phyloP scores from a whole-genome alignment of 2,888 invertebrate genomes.

The Leptinotarsa rubiginosa region DNA sequence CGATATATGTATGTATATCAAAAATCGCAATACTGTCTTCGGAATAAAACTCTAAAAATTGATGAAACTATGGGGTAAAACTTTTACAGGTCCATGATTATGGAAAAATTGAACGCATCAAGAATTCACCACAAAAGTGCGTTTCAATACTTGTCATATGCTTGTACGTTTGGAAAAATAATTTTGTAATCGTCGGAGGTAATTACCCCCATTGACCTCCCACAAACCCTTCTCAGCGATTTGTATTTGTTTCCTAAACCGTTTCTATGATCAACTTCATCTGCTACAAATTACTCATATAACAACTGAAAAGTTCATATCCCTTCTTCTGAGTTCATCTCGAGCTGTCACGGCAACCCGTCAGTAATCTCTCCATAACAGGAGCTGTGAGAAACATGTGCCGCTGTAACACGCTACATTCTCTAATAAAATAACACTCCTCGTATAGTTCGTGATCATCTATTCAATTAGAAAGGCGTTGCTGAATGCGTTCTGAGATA shows the following conservation, averaged over 20 bases:
- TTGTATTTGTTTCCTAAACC: conserved; percentile 33
- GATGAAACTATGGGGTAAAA: too few species aligned
- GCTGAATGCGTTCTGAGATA: not conserved
- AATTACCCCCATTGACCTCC: too few species aligned
- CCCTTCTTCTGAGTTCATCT: not conserved
- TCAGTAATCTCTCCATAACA: not conserved
- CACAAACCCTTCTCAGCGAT: too few species aligned
- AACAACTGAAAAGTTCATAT: not conserved
- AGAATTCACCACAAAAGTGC: too few species aligned
- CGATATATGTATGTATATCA: too few species aligned
- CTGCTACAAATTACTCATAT: not conserved
- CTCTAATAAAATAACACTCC: conserved; percentile 40
- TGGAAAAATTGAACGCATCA: too few species aligned
- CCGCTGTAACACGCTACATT: conserved; percentile 37
- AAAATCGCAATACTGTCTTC: too few species aligned
- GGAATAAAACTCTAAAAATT: too few species aligned
- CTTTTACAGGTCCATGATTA: too few species aligned
- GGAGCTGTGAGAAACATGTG: conserved; percentile 38
- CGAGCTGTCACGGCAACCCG: conserved; percentile 20
- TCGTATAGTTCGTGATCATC: conserved; percentile 39
- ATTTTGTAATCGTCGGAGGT: too few species aligned
- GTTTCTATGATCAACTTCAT: conserved; percentile 43
- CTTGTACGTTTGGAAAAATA: too few species aligned
- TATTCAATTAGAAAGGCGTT: conserved; percentile 14
- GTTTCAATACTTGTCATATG: too few species aligned